phyloP scores from a whole-genome alignment of 2,888 invertebrate genomes.

The Calameuta filiformis region DNA sequence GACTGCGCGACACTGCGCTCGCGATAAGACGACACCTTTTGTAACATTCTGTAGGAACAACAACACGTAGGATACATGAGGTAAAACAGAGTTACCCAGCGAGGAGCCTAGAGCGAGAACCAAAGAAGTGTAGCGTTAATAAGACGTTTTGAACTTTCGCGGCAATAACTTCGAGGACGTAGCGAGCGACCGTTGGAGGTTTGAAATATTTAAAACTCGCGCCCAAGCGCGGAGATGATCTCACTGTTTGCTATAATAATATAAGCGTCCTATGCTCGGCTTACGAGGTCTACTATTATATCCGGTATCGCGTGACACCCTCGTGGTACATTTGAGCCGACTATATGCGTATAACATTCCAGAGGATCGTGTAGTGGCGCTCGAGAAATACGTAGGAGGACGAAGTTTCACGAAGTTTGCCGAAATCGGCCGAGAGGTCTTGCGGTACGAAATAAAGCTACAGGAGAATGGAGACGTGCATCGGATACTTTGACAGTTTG shows the following conservation, averaged over 20 bases:
- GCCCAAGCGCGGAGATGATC: conserved; percentile 5
- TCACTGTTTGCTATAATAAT: conserved; percentile 1
- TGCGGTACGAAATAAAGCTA: not conserved
- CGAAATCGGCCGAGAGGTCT: not conserved
- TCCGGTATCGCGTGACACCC: not conserved
- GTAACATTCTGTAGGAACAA: not conserved
- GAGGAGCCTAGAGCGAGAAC: not conserved
- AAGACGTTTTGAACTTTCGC: not conserved
- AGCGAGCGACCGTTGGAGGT: not conserved
- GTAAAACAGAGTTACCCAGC: not conserved
- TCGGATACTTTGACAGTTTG: not conserved
- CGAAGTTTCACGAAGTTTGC: not conserved
- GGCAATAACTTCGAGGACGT: not conserved
- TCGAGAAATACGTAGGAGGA: not conserved
- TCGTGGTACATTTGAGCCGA: not conserved
- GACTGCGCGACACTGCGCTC: not conserved
- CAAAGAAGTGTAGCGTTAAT: not conserved
- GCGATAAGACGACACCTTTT: not conserved
- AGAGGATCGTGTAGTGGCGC: not conserved
- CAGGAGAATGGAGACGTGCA: not conserved
- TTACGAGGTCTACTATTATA: not conserved
- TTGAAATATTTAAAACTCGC: not conserved
- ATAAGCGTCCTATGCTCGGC: not conserved
- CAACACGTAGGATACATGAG: not conserved
- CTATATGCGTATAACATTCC: conserved; percentile 1